These are phyloP conservation scores for Anoplius nigerrimus DNA, from an alignment of 2,888 invertebrate genomes.

Conservation along the genomic window DNA sequence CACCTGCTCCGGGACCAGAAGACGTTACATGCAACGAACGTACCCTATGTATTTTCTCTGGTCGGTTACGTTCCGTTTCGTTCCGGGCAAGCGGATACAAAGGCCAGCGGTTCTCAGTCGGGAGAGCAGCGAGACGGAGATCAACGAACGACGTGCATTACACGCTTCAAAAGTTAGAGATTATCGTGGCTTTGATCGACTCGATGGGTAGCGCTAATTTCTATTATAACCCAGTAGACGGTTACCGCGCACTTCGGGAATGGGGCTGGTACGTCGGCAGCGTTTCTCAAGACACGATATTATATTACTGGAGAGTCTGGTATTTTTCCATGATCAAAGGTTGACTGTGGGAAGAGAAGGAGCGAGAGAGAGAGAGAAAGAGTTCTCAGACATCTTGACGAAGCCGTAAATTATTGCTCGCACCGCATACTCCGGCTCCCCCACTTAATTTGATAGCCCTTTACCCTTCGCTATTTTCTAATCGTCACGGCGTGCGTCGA, in stretches of 20 bases:
- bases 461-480: conserved; percentile 6
- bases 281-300: no score
- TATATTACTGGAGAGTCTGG: no score
- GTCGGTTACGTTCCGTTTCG: conserved; percentile 56
- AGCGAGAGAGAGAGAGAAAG: background rate
- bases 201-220: no score
- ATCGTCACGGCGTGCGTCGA: conserved; percentile 48
- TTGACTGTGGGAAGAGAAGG: no score
- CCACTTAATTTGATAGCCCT: background rate
- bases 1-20: conserved; percentile 52
- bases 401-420: background rate
- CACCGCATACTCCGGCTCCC: background rate
- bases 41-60: conserved; percentile 56
- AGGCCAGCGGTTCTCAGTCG: conserved; percentile 51
- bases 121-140: background rate
- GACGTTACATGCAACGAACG: conserved; percentile 52
- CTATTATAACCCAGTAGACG: no score
- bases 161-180: background rate
- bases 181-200: no score
- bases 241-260: no score
- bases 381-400: background rate
- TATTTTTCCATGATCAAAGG: no score
- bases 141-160: background rate
- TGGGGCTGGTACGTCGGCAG: no score
- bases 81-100: conserved; percentile 58